Base-by-base conservation (phyloP, 2,113 vertebrate species). In the Prietella phreatophila region DNA sequence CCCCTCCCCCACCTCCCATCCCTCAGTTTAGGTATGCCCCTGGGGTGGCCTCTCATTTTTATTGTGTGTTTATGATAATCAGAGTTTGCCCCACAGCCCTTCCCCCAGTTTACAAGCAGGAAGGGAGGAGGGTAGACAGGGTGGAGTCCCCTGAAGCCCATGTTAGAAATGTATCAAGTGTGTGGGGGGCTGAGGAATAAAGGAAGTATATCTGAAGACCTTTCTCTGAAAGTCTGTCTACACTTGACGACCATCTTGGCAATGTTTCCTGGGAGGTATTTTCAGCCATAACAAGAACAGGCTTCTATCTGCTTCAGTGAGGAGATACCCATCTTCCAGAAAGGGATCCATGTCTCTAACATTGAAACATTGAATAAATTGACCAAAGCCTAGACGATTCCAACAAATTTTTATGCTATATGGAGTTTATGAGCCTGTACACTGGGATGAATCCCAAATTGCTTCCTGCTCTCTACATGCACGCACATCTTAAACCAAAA, bases 11-110 rank as follows among this genome's bases (percentile, higher is more conserved):
- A 84, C 30, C 17, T 84, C 42, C 83, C n/a, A 82, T 82, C 80
- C 56, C 33, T 82, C 80, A 82, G 80, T 82, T 82, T 82, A 82
- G 80, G 56, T 82, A 61, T 61, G 58, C 67, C 30, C 33, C 50
- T 50, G 50, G 53, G 83, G 67, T 90, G 92, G 92, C 93, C 92
- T 94, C 88, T 91, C 92, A 78, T 91, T 91, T 90, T 93, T 92
- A 93, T 95, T 96, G 94, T 95, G 93, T 92, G 93, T 94, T 95
- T 95, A 95, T 94, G 95, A 94, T 95, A 94, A 96, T 95, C 95
- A 93, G 93, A 94, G 94, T 94, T 95, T 95, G 93, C 89, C 91
- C 88, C 90, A 87, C 91, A 91, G 92, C 93, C 92, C 91, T 93
- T 93, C 93, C 94, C 93, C 93, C 92, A 65, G 92, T 92, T 91